Evolutionary conservation across 2,888 invertebrate species (phyloP).

Genomic region (Sabatieria punctata): DNA sequence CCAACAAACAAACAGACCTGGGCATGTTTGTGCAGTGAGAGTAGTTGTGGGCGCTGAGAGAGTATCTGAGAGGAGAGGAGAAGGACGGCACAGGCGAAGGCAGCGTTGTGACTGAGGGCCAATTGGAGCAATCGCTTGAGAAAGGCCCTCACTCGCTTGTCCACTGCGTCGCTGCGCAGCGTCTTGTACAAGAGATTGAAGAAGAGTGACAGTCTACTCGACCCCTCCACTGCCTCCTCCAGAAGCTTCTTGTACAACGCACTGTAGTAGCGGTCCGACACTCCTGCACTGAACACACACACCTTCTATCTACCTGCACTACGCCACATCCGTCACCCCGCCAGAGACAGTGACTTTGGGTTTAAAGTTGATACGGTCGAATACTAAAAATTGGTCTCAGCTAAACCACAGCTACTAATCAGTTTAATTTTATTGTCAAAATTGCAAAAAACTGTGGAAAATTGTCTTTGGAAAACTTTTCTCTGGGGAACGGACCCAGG

Average conservation of each 20-base stretch:
- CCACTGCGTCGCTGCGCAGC: conserved; percentile 56
- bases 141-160: conserved; percentile 57
- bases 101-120: conserved; percentile 48
- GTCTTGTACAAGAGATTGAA: conserved; percentile 72
- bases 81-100: conserved; percentile 61
- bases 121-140: conserved; percentile 61
- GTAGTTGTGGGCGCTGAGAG: too few species aligned
- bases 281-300: conserved; percentile 27
- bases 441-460: too few species aligned
- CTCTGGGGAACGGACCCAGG: too few species aligned
- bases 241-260: conserved; percentile 71
- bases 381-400: background rate
- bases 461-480: too few species aligned
- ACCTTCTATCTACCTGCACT: background rate
- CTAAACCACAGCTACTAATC: background rate
- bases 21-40: too few species aligned
- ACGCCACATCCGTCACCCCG: background rate
- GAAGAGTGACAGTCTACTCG: conserved; percentile 50
- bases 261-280: conserved; percentile 47
- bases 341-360: background rate
- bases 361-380: background rate
- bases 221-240: conserved; percentile 48
- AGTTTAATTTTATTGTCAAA: background rate
- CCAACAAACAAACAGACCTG: too few species aligned
- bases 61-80: conserved; percentile 56